Evolutionary conservation across 2,888 invertebrate genomes (phyloP), one percentile per base, ranked within the genome.

Genomic region (Mythimna loreyi): DNA sequence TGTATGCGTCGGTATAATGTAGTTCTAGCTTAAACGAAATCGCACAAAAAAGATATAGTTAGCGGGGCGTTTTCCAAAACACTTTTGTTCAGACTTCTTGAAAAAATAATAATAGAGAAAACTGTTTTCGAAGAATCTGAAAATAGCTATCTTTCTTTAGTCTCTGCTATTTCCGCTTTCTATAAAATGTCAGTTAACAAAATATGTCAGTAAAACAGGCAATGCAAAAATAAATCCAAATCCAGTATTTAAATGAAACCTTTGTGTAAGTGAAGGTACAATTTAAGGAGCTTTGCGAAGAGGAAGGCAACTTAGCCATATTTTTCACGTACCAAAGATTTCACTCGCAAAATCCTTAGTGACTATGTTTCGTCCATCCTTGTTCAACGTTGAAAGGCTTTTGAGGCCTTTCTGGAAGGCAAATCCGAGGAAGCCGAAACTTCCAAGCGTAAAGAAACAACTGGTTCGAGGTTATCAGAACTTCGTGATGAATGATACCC

Each of bases 401-500:
- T 11, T 55, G 16, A 19, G 28, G n/a, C 28, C 23, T 9, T 55
- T n/a, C 1, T 16, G 21, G 23, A n/a, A 6, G 21, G 13, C 19
- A 4, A 55, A 63, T 71, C 16, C 30, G 76, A 1, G 8, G 52
- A 33, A 28, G 45, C 16, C 3, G n/a, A 33, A 21, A 40, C 21
- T 33, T 19, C 47, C 30, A 5, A n/a, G 3, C 3, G 59, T 23
- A 23, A 52, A 40, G 11, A 16, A 82, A 28, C 70, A 80, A 4
- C 81, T 78, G 0, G 81, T 65, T 21, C 88, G 87, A 3, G 75
- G 78, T 2, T 91, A 89, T 67, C 81, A 93, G 72, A 92, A 94
- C 75, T 91, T 83, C 64, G 94, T 94, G 23, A 90, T 89, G 83
- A 92, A 92, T 0, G 85, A 92, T 0, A 80, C 89, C 0, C 67